These are phyloP conservation scores for Hartigia nigra DNA, from an alignment of 2,888 invertebrate genomes.

Conservation along the genomic window DNA sequence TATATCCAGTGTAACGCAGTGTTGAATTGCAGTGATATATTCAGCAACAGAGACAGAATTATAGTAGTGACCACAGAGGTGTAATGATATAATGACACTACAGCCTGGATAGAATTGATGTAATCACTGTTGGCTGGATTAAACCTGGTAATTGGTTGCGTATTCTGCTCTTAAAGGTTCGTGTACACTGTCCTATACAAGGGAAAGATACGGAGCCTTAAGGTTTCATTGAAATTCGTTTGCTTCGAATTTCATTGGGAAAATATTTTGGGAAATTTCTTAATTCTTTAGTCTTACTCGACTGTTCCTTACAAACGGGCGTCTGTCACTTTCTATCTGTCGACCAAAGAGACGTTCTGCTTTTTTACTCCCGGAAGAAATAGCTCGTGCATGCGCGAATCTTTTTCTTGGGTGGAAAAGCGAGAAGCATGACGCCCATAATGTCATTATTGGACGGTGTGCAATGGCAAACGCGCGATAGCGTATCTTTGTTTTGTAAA, in stretches of 20 bases:
- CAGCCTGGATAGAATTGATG: slow-evolving; percentile 59
- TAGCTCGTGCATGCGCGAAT: neutral
- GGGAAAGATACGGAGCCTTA: neutral
- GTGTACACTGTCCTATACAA: slow-evolving; percentile 19
- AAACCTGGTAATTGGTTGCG: slow-evolving; percentile 51
- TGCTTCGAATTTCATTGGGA: neutral
- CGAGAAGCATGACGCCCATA: slow-evolving; percentile 3
- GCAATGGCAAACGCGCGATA: slow-evolving; percentile 29
- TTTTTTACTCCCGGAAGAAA: neutral
- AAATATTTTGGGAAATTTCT: neutral
- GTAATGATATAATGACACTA: slow-evolving; percentile 61
- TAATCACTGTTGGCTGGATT: slow-evolving; percentile 57
- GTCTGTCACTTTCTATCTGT: neutral
- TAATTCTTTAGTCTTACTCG: neutral
- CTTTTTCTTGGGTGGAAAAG: neutral
- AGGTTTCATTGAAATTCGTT: neutral
- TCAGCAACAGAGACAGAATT: slow-evolving; percentile 10
- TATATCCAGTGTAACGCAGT: slow-evolving; percentile 26
- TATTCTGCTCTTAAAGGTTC: slow-evolving; percentile 34
- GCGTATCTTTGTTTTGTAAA: slow-evolving; percentile 44
- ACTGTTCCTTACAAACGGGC: neutral
- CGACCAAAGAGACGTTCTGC: neutral
- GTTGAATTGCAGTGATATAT: slow-evolving; percentile 12
- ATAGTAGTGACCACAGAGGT: slow-evolving; percentile 34
- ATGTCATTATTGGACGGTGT: slow-evolving; percentile 13